Evolutionary conservation across 2,888 invertebrate genomes (phyloP), one percentile per base, ranked within the genome.

Genomic region (Lithophane socia): DNA sequence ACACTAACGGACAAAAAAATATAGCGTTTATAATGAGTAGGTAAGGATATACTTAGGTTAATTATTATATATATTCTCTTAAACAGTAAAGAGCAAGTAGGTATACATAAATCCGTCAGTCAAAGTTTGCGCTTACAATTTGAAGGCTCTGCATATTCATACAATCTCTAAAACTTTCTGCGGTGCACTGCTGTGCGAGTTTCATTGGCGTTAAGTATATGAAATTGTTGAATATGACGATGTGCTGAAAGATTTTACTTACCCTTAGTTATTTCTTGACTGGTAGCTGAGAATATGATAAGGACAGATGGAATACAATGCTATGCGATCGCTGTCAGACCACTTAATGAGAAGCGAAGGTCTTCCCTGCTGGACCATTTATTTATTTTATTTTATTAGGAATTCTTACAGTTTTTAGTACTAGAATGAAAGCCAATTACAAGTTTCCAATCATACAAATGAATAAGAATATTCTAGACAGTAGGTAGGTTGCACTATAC

Each of bases 121-220:
- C 81, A 80, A 90, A 91, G 88, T 90, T 89, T 83, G 82, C 77
- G 90, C 85, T 89, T 84, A 86, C 80, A 88, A 86, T 90, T 89
- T 86, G 87, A 88, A 86, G 80, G 79, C 79, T 83, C 86, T 90
- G 88, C 90, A 90, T 91, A 91, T 91, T 91, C 90, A 90, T 90
- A 87, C 78, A 88, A 85, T 83, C 83, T 86, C 75, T 75, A 79
- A 82, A 90, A 90, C 80, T 90, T 90, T 75, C 80, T 63, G 79
- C 73, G 77, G 80, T 86, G 86, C 86, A 83, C 68, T 76, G 71
- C 77, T 67, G 75, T 66, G 79, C 69, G 73, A 82, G 77, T 79
- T 84, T 66, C 79, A 81, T 79, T 76, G 75, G 66, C 44, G 67
- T 82, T 86, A 87, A 74, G 73, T 87, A 82, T 83, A 74, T 61